Evolutionary conservation across 2,797 vertebrate species (phyloP).

Genomic region (Galagoides demidoff): DNA sequence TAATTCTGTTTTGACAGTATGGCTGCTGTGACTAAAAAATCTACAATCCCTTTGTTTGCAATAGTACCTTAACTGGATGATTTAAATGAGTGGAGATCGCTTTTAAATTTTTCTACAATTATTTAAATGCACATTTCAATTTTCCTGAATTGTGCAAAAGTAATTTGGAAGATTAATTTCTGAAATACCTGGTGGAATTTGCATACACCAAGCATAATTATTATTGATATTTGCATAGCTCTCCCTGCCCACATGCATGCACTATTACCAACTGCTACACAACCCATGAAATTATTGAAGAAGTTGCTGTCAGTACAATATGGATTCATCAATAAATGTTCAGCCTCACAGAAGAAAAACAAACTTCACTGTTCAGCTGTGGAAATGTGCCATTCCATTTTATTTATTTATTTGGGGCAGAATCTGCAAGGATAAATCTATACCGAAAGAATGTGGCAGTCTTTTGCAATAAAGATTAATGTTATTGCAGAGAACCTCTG

Average conservation of each 20-base stretch:
- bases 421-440: conserved; percentile 84
- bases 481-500: conserved; percentile 72
- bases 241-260: conserved; percentile 75
- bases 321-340: conserved; percentile 85
- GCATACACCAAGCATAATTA: conserved; percentile 83
- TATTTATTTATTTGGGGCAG: conserved; percentile 82
- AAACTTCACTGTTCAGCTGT: conserved; percentile 65
- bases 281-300: conserved; percentile 80
- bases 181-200: conserved; percentile 84
- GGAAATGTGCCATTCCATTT: conserved; percentile 80
- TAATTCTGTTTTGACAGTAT: conserved; percentile 83
- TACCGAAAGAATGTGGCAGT: conserved; percentile 75
- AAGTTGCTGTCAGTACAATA: conserved; percentile 80
- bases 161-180: conserved; percentile 86
- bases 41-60: conserved; percentile 83
- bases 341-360: conserved; percentile 78
- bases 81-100: conserved; percentile 79
- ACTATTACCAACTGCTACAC: conserved; percentile 81
- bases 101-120: conserved; percentile 81
- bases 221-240: conserved; percentile 85
- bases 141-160: conserved; percentile 84
- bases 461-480: conserved; percentile 82
- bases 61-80: conserved; percentile 74
- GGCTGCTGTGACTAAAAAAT: conserved; percentile 68
- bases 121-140: conserved; percentile 83